A percentile compares a stretch with the other conserved stretches of the same genome.
These are phyloP conservation scores for Trichogramma dendrolimi DNA, from an alignment of 2,888 invertebrate species.

Conservation along the genomic window DNA sequence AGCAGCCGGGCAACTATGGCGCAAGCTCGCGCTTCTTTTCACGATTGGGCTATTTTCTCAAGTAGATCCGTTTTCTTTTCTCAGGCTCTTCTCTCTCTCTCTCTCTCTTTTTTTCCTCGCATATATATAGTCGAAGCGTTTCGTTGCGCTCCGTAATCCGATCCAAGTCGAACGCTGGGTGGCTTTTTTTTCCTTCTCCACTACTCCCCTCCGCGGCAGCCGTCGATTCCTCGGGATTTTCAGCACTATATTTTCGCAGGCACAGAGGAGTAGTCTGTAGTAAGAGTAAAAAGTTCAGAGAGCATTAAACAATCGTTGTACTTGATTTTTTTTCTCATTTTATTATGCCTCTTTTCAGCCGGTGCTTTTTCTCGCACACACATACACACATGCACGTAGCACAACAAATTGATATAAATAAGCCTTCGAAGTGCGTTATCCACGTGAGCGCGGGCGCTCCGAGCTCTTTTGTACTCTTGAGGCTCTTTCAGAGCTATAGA, in stretches of 20 bases:
- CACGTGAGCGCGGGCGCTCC: not conserved
- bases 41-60: slow-evolving; percentile 20
- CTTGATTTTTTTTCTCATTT: no score
- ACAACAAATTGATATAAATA: not conserved
- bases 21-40: not conserved
- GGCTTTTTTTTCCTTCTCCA: not conserved
- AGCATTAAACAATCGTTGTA: no score
- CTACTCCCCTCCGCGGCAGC: not conserved
- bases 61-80: slow-evolving; percentile 19
- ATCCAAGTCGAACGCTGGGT: slow-evolving; percentile 2
- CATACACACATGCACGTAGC: not conserved
- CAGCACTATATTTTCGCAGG: no score
- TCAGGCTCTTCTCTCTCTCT: not conserved
- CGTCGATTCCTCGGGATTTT: no score
- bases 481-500: not conserved
- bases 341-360: no score
- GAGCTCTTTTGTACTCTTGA: not conserved
- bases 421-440: not conserved
- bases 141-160: not conserved
- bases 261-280: no score
- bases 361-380: no score
- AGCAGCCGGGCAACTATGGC: not conserved
- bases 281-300: no score
- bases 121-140: not conserved
- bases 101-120: slow-evolving; percentile 1